Percentiles rank a stretch among this genome's conserved stretches.
phyloP scores from a whole-genome alignment of 2,888 invertebrate species.

The Epinotia ramella region DNA sequence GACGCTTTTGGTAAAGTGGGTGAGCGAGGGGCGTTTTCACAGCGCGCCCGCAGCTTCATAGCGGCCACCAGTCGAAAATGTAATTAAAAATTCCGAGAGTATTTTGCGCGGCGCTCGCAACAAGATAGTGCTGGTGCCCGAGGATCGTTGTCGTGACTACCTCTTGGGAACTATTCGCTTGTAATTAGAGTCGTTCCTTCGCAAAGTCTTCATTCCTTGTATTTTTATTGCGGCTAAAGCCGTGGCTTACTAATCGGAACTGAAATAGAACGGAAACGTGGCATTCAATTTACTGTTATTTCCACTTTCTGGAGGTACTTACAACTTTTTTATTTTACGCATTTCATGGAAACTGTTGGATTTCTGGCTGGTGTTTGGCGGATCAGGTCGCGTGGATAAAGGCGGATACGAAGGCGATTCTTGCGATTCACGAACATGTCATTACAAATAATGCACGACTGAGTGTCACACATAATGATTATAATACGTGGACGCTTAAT shows the following conservation, averaged over 20 bases:
- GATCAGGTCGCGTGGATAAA: constrained; percentile 97
- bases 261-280: constrained; percentile 59
- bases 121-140: constrained; percentile 82
- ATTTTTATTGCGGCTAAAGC: constrained; percentile 61
- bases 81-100: constrained; percentile 85
- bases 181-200: constrained; percentile 80
- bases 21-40: constrained; percentile 77
- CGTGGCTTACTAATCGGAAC: constrained; percentile 54
- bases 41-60: constrained; percentile 65
- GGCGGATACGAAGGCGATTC: constrained; percentile 96
- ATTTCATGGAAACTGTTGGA: constrained; percentile 42
- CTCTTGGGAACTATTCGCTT: constrained; percentile 81
- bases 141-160: constrained; percentile 80
- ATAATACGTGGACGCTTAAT: constrained; percentile 96
- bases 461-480: constrained; percentile 96
- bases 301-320: constrained; percentile 26
- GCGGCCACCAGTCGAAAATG: constrained; percentile 83
- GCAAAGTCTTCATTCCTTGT: constrained; percentile 71
- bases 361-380: constrained; percentile 40
- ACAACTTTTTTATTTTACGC: constrained; percentile 45
- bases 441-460: constrained; percentile 96
- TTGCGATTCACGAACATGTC: constrained; percentile 97
- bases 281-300: constrained; percentile 51
- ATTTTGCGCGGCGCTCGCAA: constrained; percentile 81
- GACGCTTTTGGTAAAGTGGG: constrained; percentile 83